Conservation (phyloP, 2,888 invertebrate genomes). For the Leptinotarsa juncta region DNA sequence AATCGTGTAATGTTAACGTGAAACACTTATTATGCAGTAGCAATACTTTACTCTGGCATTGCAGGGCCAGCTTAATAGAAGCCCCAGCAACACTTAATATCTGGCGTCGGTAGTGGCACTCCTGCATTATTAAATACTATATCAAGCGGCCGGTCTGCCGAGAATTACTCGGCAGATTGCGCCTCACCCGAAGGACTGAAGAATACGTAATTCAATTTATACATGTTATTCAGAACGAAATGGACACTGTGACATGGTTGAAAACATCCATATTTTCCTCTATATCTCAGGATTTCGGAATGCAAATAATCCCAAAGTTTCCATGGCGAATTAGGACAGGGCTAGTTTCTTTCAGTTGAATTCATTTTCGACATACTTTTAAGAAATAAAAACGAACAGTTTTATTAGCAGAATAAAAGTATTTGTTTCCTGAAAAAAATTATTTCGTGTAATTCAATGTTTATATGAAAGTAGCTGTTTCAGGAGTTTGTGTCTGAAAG, state of each 20-base stretch:
- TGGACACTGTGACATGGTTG: neutral
- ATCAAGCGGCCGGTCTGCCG: slow-evolving; percentile 44
- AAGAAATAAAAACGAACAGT: too few relatives aligned
- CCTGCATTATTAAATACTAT: slow-evolving; percentile 50
- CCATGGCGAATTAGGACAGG: too few relatives aligned
- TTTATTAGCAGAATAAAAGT: too few relatives aligned
- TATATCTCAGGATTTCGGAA: neutral
- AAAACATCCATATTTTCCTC: neutral
- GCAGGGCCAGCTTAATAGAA: slow-evolving; percentile 43
- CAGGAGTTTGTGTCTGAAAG: too few relatives aligned
- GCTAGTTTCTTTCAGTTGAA: too few relatives aligned
- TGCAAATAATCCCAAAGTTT: neutral
- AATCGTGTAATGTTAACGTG: slow-evolving; percentile 39
- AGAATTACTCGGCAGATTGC: slow-evolving; percentile 45
- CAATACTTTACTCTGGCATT: slow-evolving; percentile 45
- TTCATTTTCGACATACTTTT: too few relatives aligned
- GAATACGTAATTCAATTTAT: slow-evolving; percentile 40
- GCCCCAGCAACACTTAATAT: slow-evolving; percentile 47
- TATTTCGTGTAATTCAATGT: too few relatives aligned
- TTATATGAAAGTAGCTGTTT: too few relatives aligned
- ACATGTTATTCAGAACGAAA: slow-evolving; percentile 7
- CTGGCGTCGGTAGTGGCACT: slow-evolving; percentile 42
- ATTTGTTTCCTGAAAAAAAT: too few relatives aligned
- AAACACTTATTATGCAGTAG: slow-evolving; percentile 44
- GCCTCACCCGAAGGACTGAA: slow-evolving; percentile 35